Conservation (phyloP, 2,113 vertebrate species). For the Plotosus lineatus region DNA sequence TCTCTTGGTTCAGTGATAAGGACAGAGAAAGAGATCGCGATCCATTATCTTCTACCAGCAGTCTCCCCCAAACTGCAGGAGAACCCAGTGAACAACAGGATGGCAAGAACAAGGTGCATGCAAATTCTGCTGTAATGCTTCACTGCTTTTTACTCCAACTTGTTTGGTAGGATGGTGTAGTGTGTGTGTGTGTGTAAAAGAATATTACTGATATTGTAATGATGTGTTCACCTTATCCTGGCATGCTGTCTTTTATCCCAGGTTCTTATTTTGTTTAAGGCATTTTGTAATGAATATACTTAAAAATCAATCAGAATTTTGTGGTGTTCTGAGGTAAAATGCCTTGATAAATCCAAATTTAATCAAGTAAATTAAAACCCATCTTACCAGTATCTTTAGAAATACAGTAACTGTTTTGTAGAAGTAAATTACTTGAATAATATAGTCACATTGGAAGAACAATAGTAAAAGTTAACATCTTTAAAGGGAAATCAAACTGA, state of each 20-base stretch:
- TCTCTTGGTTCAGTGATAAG: conserved; percentile 91
- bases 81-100: conserved; percentile 80
- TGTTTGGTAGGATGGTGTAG: not conserved
- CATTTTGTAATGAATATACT: not conserved
- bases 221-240: not conserved
- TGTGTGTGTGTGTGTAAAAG: not conserved
- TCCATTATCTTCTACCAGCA: conserved; percentile 78
- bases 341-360: not conserved
- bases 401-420: not conserved
- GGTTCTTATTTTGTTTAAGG: not conserved
- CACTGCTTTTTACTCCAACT: not conserved
- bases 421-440: too few species aligned
- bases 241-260: not conserved
- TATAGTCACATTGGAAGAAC: too few species aligned
- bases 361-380: not conserved
- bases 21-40: conserved; percentile 78
- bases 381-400: not conserved
- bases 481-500: too few species aligned
- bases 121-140: not conserved
- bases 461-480: too few species aligned
- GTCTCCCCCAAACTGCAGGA: conserved; percentile 70
- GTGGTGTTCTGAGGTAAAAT: not conserved
- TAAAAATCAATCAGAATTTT: not conserved
- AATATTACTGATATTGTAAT: not conserved
- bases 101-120: conserved; percentile 80